These are phyloP conservation scores for Todus mexicanus DNA, from an alignment of 2,797 vertebrate species.

Conservation along the genomic window DNA sequence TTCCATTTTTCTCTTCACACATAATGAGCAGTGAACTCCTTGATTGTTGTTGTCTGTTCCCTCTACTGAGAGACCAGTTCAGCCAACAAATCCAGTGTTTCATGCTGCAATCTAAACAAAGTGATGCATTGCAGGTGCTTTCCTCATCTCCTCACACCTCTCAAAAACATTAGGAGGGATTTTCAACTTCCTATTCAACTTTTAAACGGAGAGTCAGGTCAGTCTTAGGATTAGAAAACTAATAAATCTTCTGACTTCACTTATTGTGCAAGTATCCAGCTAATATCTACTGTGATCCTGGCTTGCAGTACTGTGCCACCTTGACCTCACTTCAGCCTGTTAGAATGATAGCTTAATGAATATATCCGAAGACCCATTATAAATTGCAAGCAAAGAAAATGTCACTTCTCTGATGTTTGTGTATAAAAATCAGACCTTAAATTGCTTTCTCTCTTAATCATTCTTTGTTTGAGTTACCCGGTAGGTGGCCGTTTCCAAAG, in stretches of 20 bases:
- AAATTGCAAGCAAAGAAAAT: slow-evolving; percentile 66
- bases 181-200: slow-evolving; percentile 83
- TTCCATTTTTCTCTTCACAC: slow-evolving; percentile 56
- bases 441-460: slow-evolving; percentile 63
- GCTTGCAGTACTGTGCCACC: not conserved
- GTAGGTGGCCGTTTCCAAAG: slow-evolving; percentile 52
- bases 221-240: slow-evolving; percentile 75
- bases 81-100: slow-evolving; percentile 76
- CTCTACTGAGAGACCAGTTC: slow-evolving; percentile 70
- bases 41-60: slow-evolving; percentile 75
- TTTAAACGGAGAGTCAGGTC: slow-evolving; percentile 83
- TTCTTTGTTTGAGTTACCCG: slow-evolving; percentile 40
- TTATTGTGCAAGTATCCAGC: slow-evolving; percentile 30
- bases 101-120: slow-evolving; percentile 80
- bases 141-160: slow-evolving; percentile 77
- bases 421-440: slow-evolving; percentile 63
- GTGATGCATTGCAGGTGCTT: slow-evolving; percentile 89
- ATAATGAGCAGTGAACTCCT: slow-evolving; percentile 50
- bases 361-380: slow-evolving; percentile 61
- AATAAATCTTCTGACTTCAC: slow-evolving; percentile 77
- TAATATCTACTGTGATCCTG: not conserved
- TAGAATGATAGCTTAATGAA: slow-evolving; percentile 59
- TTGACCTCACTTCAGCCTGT: not conserved
- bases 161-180: slow-evolving; percentile 82
- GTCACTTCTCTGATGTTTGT: slow-evolving; percentile 71